Percentiles rank a stretch among this genome's conserved stretches.
Evolutionary conservation across 2,113 vertebrate genomes (phyloP).

Genomic region (Mandrillus leucophaeus): DNA sequence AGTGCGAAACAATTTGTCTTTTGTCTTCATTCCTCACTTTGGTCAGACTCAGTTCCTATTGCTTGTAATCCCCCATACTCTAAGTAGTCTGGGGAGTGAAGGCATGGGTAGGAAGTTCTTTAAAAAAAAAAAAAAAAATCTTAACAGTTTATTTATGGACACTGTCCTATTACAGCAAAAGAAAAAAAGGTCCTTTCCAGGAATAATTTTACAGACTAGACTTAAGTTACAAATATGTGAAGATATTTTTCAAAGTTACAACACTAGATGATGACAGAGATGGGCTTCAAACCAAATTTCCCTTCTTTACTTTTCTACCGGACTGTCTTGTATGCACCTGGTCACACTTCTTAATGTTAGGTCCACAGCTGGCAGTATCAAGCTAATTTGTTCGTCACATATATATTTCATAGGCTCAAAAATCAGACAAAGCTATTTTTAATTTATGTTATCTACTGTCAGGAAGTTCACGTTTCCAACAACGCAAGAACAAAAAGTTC

Average conservation of each 20-base stretch:
- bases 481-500: not conserved
- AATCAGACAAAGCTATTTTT: not conserved
- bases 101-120: not conserved
- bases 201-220: not conserved
- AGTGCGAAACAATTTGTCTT: not conserved
- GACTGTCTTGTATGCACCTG: not conserved
- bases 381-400: not conserved
- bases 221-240: not conserved
- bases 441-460: not conserved
- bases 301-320: not conserved
- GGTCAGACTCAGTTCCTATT: not conserved
- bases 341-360: not conserved
- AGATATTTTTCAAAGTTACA: not conserved
- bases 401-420: not conserved
- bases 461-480: not conserved
- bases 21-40: not conserved
- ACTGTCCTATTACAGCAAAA: not conserved
- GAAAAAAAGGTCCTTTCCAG: not conserved
- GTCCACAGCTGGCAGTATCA: not conserved
- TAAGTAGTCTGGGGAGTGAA: not conserved
- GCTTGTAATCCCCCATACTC: not conserved
- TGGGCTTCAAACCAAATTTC: not conserved
- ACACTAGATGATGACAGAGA: not conserved
- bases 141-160: not conserved
- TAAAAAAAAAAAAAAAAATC: not conserved